Conservation (phyloP, 2,113 vertebrate genomes). For the Nesogale talazaci region DNA sequence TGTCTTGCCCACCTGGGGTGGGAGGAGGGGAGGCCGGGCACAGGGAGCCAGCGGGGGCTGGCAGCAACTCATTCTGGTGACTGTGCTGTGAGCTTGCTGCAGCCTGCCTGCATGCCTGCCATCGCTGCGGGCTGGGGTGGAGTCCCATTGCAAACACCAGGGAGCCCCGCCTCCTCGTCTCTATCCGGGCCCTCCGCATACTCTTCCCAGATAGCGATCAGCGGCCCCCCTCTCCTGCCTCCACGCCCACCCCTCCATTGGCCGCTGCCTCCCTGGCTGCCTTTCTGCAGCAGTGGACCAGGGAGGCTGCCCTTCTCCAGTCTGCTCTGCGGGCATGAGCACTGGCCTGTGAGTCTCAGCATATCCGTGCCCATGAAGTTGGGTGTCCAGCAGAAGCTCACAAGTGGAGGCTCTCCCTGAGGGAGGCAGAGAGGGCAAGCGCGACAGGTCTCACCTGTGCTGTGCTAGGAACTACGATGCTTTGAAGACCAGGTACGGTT, state of each 20-base stretch:
- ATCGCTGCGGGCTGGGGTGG: neutral
- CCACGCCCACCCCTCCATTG: neutral
- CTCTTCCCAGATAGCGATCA: neutral
- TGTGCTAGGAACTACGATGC: neutral
- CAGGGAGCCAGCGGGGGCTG: neutral
- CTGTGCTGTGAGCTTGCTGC: neutral
- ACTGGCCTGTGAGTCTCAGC: neutral
- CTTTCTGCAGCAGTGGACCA: neutral
- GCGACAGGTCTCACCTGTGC: neutral
- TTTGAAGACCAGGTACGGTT: neutral
- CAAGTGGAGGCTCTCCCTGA: neutral
- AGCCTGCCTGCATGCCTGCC: conserved; percentile 5
- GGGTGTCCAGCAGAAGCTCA: neutral
- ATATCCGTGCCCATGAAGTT: neutral
- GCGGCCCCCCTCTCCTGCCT: neutral
- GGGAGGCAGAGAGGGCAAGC: neutral
- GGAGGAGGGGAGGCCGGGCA: neutral
- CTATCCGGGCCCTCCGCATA: neutral
- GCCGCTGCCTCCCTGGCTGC: neutral
- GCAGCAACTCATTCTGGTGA: conserved; percentile 8
- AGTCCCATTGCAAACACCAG: neutral
- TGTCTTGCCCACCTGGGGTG: neutral
- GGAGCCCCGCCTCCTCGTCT: neutral
- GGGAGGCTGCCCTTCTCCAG: neutral
- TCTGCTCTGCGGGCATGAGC: neutral